phyloP scores from a whole-genome alignment of 2,113 vertebrate species.

The Malurus alboscapulatus region DNA sequence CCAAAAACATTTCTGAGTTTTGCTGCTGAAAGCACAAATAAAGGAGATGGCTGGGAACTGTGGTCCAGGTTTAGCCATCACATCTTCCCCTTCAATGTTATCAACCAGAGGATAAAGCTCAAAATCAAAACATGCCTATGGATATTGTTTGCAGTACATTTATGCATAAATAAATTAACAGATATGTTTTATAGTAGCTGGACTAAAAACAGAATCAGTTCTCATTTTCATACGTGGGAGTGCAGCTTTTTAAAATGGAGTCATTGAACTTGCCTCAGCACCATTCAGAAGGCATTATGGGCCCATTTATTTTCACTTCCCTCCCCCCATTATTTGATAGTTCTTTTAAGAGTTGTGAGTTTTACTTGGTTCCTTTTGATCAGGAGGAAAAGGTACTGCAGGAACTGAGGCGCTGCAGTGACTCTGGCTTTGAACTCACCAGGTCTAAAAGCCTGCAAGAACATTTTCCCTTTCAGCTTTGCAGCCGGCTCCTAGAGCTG shows the following conservation, averaged over 20 bases:
- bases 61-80: not conserved
- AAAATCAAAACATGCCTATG: fast-evolving
- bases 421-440: slow-evolving; percentile 71
- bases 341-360: slow-evolving; percentile 48
- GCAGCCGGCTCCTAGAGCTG: not conserved
- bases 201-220: not conserved
- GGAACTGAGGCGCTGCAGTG: slow-evolving; percentile 34
- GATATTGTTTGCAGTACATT: not conserved
- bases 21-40: not conserved
- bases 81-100: not conserved
- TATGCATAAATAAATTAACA: not conserved
- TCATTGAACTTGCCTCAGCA: slow-evolving; percentile 1
- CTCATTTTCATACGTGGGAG: not conserved
- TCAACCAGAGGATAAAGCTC: not conserved
- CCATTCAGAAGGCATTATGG: not conserved
- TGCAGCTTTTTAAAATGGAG: not conserved
- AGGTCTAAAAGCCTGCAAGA: slow-evolving; percentile 74
- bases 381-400: slow-evolving; percentile 37
- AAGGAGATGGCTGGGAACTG: not conserved
- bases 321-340: slow-evolving; percentile 67
- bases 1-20: not conserved
- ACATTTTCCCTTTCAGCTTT: slow-evolving; percentile 57
- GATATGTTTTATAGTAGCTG: not conserved
- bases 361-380: slow-evolving; percentile 60
- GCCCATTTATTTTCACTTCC: slow-evolving; percentile 37